These are phyloP conservation scores for Platichthys flesus DNA, from an alignment of 2,113 vertebrate genomes.

Conservation along the genomic window DNA sequence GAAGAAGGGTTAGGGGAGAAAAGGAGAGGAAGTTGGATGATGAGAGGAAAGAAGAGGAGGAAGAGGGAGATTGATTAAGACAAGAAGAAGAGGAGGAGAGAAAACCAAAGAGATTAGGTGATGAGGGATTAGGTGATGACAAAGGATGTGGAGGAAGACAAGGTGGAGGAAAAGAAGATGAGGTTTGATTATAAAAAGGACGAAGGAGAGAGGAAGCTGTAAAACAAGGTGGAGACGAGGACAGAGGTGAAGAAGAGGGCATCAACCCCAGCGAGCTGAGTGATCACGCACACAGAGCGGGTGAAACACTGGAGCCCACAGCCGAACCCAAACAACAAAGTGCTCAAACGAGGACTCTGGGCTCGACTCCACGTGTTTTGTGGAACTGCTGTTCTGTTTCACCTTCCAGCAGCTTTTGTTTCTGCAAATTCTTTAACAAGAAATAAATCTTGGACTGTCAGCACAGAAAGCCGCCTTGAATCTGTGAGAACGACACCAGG, in stretches of 20 bases:
- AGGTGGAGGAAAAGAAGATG: background rate
- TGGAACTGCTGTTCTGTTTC: constrained; percentile 10
- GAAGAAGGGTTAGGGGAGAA: too few species aligned
- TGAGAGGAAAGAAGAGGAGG: background rate
- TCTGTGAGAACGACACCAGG: constrained; percentile 21
- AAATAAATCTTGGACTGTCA: constrained; percentile 25
- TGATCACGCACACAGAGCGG: background rate
- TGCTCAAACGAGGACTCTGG: background rate
- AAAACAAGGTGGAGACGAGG: background rate
- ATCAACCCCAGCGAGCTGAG: background rate
- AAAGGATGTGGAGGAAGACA: background rate
- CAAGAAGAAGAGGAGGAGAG: background rate
- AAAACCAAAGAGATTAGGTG: background rate
- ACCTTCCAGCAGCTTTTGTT: constrained; percentile 3
- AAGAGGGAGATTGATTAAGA: background rate
- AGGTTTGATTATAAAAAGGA: constrained; percentile 38
- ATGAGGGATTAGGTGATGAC: background rate
- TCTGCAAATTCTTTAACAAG: constrained; percentile 11
- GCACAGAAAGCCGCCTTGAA: background rate
- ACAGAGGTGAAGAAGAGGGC: background rate
- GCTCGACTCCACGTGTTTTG: constrained; percentile 6
- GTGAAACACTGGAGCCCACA: background rate
- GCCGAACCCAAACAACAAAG: constrained; percentile 6
- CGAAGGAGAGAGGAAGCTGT: background rate
- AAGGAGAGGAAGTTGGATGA: too few species aligned